Percentiles rank a stretch among this genome's conserved stretches.
Evolutionary conservation across 1,140 invertebrate species (phyloP).

Genomic region (Physella acuta): DNA sequence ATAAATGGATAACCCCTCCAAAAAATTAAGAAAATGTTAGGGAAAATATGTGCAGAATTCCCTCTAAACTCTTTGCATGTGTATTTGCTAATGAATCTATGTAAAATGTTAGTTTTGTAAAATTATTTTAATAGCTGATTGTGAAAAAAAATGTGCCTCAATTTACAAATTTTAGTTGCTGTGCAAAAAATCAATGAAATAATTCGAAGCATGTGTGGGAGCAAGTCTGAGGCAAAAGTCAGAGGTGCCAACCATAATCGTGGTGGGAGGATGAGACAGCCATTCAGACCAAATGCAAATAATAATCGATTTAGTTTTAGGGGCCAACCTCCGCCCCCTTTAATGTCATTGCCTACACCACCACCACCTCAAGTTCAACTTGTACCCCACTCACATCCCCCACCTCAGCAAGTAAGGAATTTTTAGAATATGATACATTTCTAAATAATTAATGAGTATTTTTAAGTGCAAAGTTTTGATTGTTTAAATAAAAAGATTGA

Average conservation of each 20-base stretch:
- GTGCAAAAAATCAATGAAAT: constrained; percentile 68
- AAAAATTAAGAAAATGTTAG: no score
- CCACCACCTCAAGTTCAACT: constrained; percentile 29
- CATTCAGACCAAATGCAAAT: background rate
- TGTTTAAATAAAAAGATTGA: no score
- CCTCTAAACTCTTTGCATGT: no score
- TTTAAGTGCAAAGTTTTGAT: no score
- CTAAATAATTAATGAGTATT: no score
- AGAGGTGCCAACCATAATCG: background rate
- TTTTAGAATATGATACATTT: no score
- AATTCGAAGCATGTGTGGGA: constrained; percentile 53
- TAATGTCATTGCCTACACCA: constrained; percentile 26
- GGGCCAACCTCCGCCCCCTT: constrained; percentile 18
- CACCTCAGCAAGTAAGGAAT: constrained; percentile 17
- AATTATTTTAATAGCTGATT: no score
- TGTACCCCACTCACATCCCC: constrained; percentile 1
- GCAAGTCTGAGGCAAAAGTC: background rate
- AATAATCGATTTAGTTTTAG: constrained; percentile 5
- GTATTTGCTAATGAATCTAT: no score
- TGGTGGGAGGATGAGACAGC: constrained; percentile 15
- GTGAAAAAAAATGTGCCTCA: no score
- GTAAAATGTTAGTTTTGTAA: no score
- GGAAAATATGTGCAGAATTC: no score
- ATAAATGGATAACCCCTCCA: no score
- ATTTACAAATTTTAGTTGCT: constrained; percentile 65